Evolutionary conservation across 2,888 invertebrate genomes (phyloP), one percentile per base, ranked within the genome.

Genomic region (Cynaeus angustus): DNA sequence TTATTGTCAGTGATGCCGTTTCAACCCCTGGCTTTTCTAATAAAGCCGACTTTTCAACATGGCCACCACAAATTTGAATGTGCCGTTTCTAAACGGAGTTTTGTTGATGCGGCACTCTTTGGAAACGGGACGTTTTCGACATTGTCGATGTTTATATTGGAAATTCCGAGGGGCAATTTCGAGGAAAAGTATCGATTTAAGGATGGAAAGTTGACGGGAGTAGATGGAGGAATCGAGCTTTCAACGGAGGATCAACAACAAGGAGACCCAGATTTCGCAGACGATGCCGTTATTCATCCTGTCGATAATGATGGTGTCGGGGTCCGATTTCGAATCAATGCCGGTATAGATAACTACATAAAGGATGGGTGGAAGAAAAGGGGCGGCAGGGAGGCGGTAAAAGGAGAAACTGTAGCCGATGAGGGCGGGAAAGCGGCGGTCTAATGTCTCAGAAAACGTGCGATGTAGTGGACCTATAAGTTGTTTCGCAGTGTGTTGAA

Each of bases 81-180:
- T 38, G 30, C 64, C 37, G 14, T 14, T 30, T 26, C 59, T 28
- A 37, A 56, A 45, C 52, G 38, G 30, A 21, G 37, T 30, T 16
- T 12, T 43, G 8, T 41, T 7, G 14, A 37, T 14, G 33, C 48
- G 13, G 12, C 45, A 14, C 37, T 37, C n/a, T 37, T 37, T 37
- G 9, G 37, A 37, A 37, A 46, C 61, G 48, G 48, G 62, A 62
- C 62, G 38, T 52, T 61, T 46, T 59, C 59, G 46, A 59, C 61
- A 43, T 61, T 37, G 48, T 14, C 48, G 10, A 10, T 58, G 48
- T 53, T 66, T 66, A 62, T 70, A 72, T 72, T 72, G 72, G 59
- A 72, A 72, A 72, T 72, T 72, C 72, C 72, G 43, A 50, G 37
- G 9, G 12, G 58, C 55, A 71, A 71, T 71, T 71, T 58, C 65